These are phyloP conservation scores for Metallyticus violacea DNA, from an alignment of 2,888 invertebrate genomes.

Conservation along the genomic window DNA sequence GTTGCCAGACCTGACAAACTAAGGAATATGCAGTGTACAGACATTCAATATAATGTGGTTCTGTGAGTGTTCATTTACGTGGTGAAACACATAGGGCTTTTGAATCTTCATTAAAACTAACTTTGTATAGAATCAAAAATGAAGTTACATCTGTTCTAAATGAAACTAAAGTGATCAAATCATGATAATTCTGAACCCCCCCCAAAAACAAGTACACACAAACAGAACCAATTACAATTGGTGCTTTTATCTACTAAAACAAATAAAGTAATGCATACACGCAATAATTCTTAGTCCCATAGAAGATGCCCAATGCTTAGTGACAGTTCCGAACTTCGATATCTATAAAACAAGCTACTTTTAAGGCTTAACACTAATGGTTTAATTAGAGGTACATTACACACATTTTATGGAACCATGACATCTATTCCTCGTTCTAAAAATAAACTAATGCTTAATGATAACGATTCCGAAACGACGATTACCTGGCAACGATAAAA, in stretches of 20 bases:
- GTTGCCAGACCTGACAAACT: constrained; percentile 22
- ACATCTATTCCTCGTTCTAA: constrained; percentile 24
- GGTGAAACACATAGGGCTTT: not conserved
- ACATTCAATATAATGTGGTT: not conserved
- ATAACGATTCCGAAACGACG: constrained; percentile 32
- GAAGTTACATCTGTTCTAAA: not conserved
- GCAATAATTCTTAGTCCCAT: constrained; percentile 13
- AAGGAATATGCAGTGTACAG: constrained; percentile 2
- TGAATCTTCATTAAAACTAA: not conserved
- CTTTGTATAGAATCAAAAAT: not conserved
- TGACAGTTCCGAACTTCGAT: constrained; percentile 6
- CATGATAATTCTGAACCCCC: not conserved
- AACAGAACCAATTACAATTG: not conserved
- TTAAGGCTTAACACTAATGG: constrained; percentile 17
- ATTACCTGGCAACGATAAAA: constrained; percentile 29
- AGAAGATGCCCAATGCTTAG: constrained; percentile 11
- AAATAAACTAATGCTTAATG: constrained; percentile 31
- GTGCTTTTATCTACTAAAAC: not conserved
- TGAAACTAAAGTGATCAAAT: not conserved
- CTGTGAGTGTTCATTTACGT: not conserved
- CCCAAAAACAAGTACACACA: not conserved
- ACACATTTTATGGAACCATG: constrained; percentile 20
- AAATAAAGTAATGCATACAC: not conserved
- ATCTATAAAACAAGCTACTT: constrained; percentile 17
- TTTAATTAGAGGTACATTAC: too few relatives aligned